Evolutionary conservation across 2,797 vertebrate species (phyloP).

Genomic region (Sardinella longiceps): DNA sequence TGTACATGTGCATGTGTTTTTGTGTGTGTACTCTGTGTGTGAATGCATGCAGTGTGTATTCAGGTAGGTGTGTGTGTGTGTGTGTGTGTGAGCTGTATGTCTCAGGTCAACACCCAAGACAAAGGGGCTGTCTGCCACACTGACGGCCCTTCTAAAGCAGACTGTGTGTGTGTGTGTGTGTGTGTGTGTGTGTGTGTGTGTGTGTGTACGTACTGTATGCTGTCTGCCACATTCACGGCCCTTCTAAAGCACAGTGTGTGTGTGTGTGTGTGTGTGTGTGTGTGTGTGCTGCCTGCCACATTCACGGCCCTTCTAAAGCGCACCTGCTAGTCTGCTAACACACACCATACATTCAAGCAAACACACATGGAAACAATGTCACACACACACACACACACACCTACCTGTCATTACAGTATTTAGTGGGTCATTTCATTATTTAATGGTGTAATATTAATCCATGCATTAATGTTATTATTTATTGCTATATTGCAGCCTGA

Average conservation of each 20-base stretch:
- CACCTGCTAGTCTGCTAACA: not conserved
- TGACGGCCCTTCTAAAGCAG: not conserved
- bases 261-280: no score
- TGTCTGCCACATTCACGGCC: not conserved
- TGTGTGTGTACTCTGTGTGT: not conserved
- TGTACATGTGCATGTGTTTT: not conserved
- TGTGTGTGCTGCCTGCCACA: no score
- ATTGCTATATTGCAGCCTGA: no score
- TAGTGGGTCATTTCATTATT: no score
- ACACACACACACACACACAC: not conserved
- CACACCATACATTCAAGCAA: not conserved
- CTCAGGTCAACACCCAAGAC: not conserved
- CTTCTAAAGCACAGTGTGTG: not conserved
- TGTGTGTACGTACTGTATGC: not conserved
- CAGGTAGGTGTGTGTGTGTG: constrained; percentile 15
- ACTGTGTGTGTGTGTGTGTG: no score
- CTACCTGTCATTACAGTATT: no score
- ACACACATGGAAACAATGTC: not conserved
- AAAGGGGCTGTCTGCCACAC: not conserved
- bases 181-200: not conserved
- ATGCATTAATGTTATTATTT: no score
- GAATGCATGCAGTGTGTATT: not conserved
- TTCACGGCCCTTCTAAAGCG: not conserved
- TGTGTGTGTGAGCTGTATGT: not conserved
- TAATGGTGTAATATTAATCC: no score